phyloP scores from a whole-genome alignment of 92 coral and sea anemone genomes.

The Siderastrea radians region DNA sequence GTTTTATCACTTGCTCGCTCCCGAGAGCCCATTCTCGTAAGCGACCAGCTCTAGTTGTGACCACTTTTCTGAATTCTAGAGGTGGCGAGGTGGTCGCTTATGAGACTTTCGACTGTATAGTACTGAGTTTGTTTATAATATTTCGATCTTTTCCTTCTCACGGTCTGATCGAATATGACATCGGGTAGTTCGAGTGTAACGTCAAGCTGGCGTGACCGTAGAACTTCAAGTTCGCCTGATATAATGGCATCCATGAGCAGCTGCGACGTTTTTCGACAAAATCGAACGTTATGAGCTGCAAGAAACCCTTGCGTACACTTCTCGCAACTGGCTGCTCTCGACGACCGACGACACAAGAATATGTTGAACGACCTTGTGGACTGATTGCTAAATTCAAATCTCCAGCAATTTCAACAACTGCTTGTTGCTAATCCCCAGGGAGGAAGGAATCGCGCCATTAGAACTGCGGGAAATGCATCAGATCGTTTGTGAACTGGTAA shows the following conservation, averaged over 20 bases:
- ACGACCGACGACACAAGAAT: conserved; percentile 94
- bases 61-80: too few species aligned
- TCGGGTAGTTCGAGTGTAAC: conserved; percentile 29
- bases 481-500: conserved; percentile 93
- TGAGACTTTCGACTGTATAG: too few species aligned
- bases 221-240: conserved; percentile 64
- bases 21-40: too few species aligned
- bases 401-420: conserved; percentile 85
- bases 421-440: conserved; percentile 89
- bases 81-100: too few species aligned
- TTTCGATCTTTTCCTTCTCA: neutral
- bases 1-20: too few species aligned
- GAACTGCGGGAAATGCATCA: conserved; percentile 98
- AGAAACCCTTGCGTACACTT: conserved; percentile 90
- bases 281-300: conserved; percentile 97
- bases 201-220: conserved; percentile 13
- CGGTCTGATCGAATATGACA: conserved; percentile 7
- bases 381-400: conserved; percentile 88
- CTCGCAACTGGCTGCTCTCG: conserved; percentile 89
- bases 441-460: conserved; percentile 82
- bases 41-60: too few species aligned
- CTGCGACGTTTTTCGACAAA: conserved; percentile 98
- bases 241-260: conserved; percentile 84
- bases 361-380: conserved; percentile 91
- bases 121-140: neutral